A percentile compares a stretch with the other conserved stretches of the same genome.
phyloP scores from a whole-genome alignment of 2,797 vertebrate species.

The Oryzias dopingdopingensis region DNA sequence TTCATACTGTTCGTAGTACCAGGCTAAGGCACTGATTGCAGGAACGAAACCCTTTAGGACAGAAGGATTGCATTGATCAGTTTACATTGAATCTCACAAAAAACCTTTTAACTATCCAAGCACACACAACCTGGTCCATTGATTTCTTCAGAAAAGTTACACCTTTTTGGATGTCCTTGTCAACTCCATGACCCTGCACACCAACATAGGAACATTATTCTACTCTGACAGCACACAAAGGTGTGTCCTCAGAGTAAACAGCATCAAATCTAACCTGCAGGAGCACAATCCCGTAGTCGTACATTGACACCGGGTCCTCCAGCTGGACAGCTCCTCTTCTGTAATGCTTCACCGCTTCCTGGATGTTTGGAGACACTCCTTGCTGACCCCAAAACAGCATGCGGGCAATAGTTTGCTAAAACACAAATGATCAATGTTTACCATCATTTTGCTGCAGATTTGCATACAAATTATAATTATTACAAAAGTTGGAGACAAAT shows the following conservation, averaged over 20 bases:
- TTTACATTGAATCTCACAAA: no score
- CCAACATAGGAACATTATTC: no score
- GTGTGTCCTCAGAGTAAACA: not conserved
- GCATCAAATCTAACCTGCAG: slow-evolving; percentile 67
- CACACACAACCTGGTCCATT: slow-evolving; percentile 66
- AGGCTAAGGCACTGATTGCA: slow-evolving; percentile 80
- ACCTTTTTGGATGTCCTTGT: slow-evolving; percentile 75
- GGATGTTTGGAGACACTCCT: slow-evolving; percentile 75
- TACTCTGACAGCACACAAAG: no score
- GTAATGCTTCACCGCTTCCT: slow-evolving; percentile 77
- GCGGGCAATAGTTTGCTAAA: slow-evolving; percentile 74
- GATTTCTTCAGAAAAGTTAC: slow-evolving; percentile 78
- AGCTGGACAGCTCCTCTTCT: slow-evolving; percentile 74
- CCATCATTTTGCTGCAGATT: no score
- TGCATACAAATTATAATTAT: not conserved
- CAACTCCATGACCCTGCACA: slow-evolving; percentile 77
- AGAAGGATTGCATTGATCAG: not conserved
- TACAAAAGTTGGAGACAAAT: no score
- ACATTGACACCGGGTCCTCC: slow-evolving; percentile 78
- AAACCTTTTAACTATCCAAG: not conserved
- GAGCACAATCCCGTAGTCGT: slow-evolving; percentile 81
- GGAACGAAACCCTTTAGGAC: slow-evolving; percentile 72
- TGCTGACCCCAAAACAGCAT: slow-evolving; percentile 87
- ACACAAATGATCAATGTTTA: slow-evolving; percentile 13
- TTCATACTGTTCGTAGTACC: slow-evolving; percentile 81